Evolutionary conservation across 1,140 invertebrate genomes (phyloP).

Genomic region (Hesperophylax magnus): DNA sequence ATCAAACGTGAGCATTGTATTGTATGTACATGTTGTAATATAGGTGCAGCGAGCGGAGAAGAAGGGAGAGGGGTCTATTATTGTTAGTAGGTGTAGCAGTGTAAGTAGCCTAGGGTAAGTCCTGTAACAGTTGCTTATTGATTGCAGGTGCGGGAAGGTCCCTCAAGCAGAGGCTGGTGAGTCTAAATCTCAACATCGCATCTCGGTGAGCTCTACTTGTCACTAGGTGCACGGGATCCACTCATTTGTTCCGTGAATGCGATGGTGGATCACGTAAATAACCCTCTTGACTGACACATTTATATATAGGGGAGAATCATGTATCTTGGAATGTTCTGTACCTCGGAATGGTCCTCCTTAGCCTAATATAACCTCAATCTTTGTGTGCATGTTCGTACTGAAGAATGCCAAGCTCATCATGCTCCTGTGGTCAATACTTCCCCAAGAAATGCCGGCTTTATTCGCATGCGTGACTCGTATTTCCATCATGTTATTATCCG

Average conservation of each 20-base stretch:
- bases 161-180: slow-evolving; percentile 60
- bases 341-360: slow-evolving; percentile 73
- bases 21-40: too few species aligned
- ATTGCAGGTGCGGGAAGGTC: slow-evolving; percentile 53
- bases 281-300: slow-evolving; percentile 51
- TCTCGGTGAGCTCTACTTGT: slow-evolving; percentile 57
- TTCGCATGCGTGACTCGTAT: slow-evolving; percentile 46
- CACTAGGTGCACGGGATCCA: slow-evolving; percentile 56
- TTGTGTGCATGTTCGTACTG: slow-evolving; percentile 64
- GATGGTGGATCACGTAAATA: slow-evolving; percentile 55
- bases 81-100: too few species aligned
- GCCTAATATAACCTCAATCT: slow-evolving; percentile 60
- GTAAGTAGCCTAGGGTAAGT: background rate
- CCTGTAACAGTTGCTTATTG: slow-evolving; percentile 48
- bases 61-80: too few species aligned
- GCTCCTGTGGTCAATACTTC: background rate
- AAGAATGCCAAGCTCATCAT: slow-evolving; percentile 45
- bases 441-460: slow-evolving; percentile 1
- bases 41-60: too few species aligned
- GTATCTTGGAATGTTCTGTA: slow-evolving; percentile 74
- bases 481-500: slow-evolving; percentile 41
- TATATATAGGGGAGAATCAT: slow-evolving; percentile 71
- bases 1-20: too few species aligned
- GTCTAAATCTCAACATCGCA: slow-evolving; percentile 72
- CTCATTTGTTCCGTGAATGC: slow-evolving; percentile 52